Conservation (phyloP, 2,113 vertebrate genomes). For the Apeltes quadracus region DNA sequence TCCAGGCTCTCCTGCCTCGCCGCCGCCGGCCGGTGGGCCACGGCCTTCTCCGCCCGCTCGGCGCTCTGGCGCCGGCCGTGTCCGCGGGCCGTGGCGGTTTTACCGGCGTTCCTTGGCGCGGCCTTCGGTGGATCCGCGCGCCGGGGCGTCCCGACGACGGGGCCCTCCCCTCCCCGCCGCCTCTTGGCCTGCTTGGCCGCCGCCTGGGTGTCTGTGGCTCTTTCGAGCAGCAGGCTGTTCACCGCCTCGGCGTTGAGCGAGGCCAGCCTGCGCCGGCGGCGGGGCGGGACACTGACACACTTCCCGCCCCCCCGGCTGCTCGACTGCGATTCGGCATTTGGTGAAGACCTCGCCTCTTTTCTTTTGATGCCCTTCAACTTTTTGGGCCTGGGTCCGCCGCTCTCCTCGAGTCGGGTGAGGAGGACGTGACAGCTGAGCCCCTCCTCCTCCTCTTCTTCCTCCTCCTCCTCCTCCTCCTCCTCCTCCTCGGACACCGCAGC, state of each 20-base stretch:
- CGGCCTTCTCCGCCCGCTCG: conserved; percentile 68
- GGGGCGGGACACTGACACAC: conserved; percentile 68
- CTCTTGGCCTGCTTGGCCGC: conserved; percentile 72
- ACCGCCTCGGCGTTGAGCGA: conserved; percentile 95
- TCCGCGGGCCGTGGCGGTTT: conserved; percentile 55
- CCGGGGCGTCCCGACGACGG: not conserved
- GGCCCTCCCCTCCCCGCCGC: too few species aligned
- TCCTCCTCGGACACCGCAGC: conserved; percentile 66
- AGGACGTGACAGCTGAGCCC: conserved; percentile 87
- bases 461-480: conserved; percentile 74
- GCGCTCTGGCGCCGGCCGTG: conserved; percentile 62
- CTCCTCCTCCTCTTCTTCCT: conserved; percentile 59
- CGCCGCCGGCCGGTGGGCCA: conserved; percentile 25
- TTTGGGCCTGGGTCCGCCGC: conserved; percentile 35
- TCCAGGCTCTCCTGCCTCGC: conserved; percentile 65
- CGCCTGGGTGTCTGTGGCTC: conserved; percentile 74
- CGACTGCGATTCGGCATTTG: conserved; percentile 66
- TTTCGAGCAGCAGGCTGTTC: conserved; percentile 91
- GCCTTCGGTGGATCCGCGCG: conserved; percentile 43
- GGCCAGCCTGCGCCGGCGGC: conserved; percentile 91
- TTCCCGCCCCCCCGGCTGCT: conserved; percentile 22
- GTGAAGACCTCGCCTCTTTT: conserved; percentile 24
- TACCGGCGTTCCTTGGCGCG: conserved; percentile 33
- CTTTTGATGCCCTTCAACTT: conserved; percentile 44
- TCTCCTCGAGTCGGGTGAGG: conserved; percentile 86